phyloP scores from a whole-genome alignment of 2,113 vertebrate species.

The Notarius quadriscutis region DNA sequence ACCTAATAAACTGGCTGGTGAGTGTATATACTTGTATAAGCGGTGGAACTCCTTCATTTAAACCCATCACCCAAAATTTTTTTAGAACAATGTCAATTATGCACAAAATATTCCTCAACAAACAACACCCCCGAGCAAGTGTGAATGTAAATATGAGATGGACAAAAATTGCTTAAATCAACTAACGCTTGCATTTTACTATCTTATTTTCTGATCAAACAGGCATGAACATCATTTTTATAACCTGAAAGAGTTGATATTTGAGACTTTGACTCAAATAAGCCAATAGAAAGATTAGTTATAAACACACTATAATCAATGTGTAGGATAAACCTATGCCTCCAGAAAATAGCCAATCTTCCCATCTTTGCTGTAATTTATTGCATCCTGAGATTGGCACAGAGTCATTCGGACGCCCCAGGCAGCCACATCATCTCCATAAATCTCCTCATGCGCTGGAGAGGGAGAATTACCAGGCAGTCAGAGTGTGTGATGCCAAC shows the following conservation, averaged over 20 bases:
- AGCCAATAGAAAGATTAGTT: neutral
- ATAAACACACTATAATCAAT: constrained; percentile 6
- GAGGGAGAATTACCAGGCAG: constrained; percentile 47
- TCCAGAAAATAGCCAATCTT: constrained; percentile 4
- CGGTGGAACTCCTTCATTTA: too few species aligned
- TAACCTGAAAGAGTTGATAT: neutral
- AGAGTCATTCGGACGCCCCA: constrained; percentile 42
- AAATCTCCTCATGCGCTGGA: constrained; percentile 39
- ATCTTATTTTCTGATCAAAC: neutral
- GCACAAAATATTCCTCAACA: neutral
- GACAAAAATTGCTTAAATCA: neutral
- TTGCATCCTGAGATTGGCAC: constrained; percentile 37
- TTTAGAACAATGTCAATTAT: neutral
- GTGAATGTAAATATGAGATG: neutral
- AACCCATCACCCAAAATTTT: neutral
- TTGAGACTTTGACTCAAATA: neutral
- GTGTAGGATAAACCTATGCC: neutral
- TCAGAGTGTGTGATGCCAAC: constrained; percentile 35
- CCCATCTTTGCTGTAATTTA: neutral
- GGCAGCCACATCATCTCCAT: constrained; percentile 46
- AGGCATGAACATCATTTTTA: neutral
- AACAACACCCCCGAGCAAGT: neutral
- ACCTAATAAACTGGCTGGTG: too few species aligned
- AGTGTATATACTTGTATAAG: too few species aligned
- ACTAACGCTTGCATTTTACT: neutral